Conservation (phyloP, 2,113 vertebrate genomes). For the Ceyx melanurus region DNA sequence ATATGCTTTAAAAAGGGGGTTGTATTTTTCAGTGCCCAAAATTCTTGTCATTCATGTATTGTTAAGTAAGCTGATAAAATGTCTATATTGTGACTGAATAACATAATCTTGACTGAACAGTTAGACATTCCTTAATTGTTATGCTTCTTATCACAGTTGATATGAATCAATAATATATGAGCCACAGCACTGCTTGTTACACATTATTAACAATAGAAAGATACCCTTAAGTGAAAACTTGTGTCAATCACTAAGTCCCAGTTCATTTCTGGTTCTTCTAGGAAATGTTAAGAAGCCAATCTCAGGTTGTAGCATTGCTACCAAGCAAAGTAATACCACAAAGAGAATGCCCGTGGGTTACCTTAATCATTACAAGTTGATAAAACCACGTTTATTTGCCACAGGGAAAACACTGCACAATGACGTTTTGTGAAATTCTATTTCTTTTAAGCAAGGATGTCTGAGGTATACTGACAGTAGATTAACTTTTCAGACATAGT, state of each 20-base stretch:
- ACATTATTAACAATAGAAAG: background rate
- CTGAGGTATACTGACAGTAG: background rate
- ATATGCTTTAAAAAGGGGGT: accelerated
- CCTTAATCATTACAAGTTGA: background rate
- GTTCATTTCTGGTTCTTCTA: background rate
- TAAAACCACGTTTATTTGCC: background rate
- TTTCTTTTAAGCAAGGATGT: background rate
- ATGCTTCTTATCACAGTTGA: background rate
- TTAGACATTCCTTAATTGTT: background rate
- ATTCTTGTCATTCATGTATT: background rate
- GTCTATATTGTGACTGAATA: background rate
- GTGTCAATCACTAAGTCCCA: background rate
- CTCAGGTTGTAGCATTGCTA: background rate
- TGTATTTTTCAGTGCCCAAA: background rate
- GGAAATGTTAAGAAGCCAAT: background rate
- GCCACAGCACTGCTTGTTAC: background rate
- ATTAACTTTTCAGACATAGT: background rate
- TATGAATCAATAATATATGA: background rate
- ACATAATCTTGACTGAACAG: background rate
- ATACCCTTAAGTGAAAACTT: background rate
- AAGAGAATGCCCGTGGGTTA: background rate
- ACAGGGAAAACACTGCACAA: background rate
- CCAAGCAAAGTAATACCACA: background rate
- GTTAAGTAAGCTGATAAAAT: background rate
- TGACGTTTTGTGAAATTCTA: background rate